Evolutionary conservation across 2,797 vertebrate species (phyloP), one percentile per base, ranked within the genome.

Genomic region (Peromyscus eremicus): DNA sequence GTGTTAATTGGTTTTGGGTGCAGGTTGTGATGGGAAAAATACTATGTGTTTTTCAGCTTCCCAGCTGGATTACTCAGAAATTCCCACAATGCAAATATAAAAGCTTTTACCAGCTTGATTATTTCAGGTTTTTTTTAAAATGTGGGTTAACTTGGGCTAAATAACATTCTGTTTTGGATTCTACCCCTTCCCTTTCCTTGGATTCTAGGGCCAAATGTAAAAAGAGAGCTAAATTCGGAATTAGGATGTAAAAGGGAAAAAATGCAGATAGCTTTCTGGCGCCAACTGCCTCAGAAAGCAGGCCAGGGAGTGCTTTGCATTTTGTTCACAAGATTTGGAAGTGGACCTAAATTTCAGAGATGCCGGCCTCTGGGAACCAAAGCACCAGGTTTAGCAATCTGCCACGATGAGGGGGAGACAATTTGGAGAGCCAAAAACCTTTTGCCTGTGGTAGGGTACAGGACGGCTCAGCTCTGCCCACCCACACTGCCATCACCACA

Each of bases 281-380:
- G 98, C 93, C 68, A 71, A 73, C 29, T 91, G 76, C 85, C 77
- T 93, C 94, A 81, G 92, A 97, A 97, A 75, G 85, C 94, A 97
- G 95, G 97, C 97, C 98, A 98, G 98, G 95, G 93, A 98, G 97
- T 8, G 64, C 97, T 98, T 98, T 97, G 98, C 96, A 97, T 99
- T 98, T 98, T 98, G 97, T 98, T 94, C 98, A 96, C 97, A 93
- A 98, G 98, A 98, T 98, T 98, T 99, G 98, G 98, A 99, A 98
- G 91, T 92, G 94, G 97, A 98, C 96, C 0, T 93, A 98, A 98
- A 99, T 99, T 98, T 96, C 98, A 98, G 98, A 98, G 98, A 99
- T 99, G 98, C 98, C 98, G 98, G 98, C 98, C 98, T 98, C 98
- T 98, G 99, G 98, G 98, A 99, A 98, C 97, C 64, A 57, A 97